Percentiles rank a stretch among this genome's conserved stretches.
These are phyloP conservation scores for Metopia argyrocephala DNA, from an alignment of 2,888 invertebrate genomes.

Conservation along the genomic window DNA sequence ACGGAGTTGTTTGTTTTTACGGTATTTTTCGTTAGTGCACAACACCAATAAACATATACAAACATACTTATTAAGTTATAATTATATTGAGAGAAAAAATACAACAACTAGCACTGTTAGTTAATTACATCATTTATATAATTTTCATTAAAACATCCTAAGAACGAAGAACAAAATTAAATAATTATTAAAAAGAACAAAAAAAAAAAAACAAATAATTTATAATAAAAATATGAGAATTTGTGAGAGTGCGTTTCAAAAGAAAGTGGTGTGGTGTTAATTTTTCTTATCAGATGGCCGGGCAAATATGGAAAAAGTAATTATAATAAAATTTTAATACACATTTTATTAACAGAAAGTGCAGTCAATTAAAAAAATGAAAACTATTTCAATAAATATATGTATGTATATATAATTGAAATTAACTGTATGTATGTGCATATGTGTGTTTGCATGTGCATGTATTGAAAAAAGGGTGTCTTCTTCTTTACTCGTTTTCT, in stretches of 20 bases:
- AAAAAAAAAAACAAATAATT: constrained; percentile 10
- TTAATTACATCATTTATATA: constrained; percentile 65
- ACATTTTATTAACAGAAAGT: background rate
- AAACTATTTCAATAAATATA: constrained; percentile 1
- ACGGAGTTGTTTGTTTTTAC: constrained; percentile 53
- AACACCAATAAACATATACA: background rate
- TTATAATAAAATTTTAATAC: constrained; percentile 20
- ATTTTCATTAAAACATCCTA: constrained; percentile 56
- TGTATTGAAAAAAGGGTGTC: constrained; percentile 55
- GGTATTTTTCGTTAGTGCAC: constrained; percentile 42
- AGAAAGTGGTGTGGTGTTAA: constrained; percentile 24
- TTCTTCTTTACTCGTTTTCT: constrained; percentile 57
- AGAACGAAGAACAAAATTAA: constrained; percentile 38
- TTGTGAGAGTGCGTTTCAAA: constrained; percentile 8
- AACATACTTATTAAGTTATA: background rate
- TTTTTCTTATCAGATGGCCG: constrained; percentile 57
- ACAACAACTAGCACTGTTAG: constrained; percentile 46
- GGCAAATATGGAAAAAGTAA: constrained; percentile 42
- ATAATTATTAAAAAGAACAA: constrained; percentile 6
- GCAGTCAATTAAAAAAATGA: constrained; percentile 24
- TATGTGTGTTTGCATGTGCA: too few relatives aligned
- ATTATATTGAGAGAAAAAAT: constrained; percentile 22
- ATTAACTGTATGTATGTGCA: background rate
- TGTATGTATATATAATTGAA: background rate
- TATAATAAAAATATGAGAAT: constrained; percentile 24